Percentiles rank a stretch among this genome's conserved stretches.
Evolutionary conservation across 1,140 invertebrate genomes (phyloP).

Genomic region (Trachymyrmex septentrionalis): DNA sequence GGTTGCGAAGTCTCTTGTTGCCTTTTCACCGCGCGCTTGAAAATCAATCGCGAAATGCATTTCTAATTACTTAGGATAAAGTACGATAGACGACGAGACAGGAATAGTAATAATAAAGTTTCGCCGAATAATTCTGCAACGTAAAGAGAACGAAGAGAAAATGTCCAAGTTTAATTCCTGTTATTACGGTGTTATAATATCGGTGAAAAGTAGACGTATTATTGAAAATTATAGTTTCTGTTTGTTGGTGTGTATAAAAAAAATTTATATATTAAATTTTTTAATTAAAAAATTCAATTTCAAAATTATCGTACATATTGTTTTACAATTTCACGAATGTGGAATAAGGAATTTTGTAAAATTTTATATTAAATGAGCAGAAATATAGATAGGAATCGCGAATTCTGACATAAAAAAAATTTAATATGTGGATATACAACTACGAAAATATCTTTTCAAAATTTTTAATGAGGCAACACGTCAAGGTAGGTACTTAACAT

Average conservation of each 20-base stretch:
- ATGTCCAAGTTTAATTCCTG: background rate
- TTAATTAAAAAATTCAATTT: background rate
- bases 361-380: background rate
- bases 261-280: background rate
- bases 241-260: background rate
- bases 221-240: background rate
- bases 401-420: background rate
- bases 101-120: background rate
- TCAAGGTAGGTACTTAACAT: slow-evolving; percentile 24
- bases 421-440: background rate
- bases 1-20: background rate
- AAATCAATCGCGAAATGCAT: background rate
- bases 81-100: background rate
- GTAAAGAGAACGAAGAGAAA: background rate
- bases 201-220: background rate
- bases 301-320: background rate
- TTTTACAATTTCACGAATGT: background rate
- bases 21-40: background rate
- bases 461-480: slow-evolving; percentile 11
- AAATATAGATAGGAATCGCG: background rate
- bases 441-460: background rate
- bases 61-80: slow-evolving; percentile 25
- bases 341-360: background rate
- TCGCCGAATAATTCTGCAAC: background rate
- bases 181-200: background rate